Conservation (phyloP, 2,797 vertebrate species). For the Xyrichtys novacula region DNA sequence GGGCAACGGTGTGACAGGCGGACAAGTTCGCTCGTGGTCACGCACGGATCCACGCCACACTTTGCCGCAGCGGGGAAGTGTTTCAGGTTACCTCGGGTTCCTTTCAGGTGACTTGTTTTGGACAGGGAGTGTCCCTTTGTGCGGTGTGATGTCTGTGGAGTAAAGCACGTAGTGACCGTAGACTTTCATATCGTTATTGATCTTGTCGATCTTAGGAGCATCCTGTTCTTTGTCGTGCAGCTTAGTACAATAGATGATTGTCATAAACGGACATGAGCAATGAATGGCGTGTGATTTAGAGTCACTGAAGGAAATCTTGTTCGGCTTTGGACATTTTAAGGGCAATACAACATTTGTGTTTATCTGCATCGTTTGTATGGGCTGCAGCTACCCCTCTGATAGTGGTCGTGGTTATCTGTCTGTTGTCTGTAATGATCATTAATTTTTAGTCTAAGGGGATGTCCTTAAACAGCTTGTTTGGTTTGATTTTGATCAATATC, state of each 20-base stretch:
- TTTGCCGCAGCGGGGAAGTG: conserved; percentile 39
- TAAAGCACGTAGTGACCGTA: not conserved
- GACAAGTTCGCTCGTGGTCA: conserved; percentile 44
- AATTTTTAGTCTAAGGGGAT: too few species aligned
- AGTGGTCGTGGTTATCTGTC: too few species aligned
- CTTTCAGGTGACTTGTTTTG: conserved; percentile 9
- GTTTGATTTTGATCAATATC: too few species aligned
- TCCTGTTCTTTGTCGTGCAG: not conserved
- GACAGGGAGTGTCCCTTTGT: not conserved
- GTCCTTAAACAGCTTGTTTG: too few species aligned
- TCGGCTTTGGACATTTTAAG: too few species aligned
- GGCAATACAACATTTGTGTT: too few species aligned
- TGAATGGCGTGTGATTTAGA: not conserved
- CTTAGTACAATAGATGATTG: not conserved
- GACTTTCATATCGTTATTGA: not conserved
- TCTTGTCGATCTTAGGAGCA: not conserved
- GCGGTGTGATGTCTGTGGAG: not conserved
- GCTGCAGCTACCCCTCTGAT: too few species aligned
- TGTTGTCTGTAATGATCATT: too few species aligned
- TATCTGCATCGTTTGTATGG: too few species aligned
- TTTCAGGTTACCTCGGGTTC: not conserved
- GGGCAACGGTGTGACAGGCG: not conserved
- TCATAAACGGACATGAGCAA: not conserved
- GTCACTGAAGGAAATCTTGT: too few species aligned
- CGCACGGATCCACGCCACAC: conserved; percentile 40